Evolutionary conservation across 2,797 vertebrate genomes (phyloP).

Genomic region (Cossypha heuglini): DNA sequence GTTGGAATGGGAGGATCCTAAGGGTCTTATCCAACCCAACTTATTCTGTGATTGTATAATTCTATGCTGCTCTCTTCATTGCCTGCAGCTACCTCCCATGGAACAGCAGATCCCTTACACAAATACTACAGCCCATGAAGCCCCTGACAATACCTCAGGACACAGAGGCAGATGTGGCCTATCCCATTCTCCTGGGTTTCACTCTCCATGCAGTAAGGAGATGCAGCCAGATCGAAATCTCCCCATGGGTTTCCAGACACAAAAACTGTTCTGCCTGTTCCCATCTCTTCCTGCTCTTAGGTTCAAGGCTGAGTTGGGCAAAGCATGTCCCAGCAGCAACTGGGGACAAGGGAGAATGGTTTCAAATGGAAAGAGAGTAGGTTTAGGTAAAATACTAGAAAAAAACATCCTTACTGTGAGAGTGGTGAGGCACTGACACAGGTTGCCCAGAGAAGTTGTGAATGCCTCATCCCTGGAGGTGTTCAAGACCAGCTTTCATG

Average conservation of each 20-base stretch:
- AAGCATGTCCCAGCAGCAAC: neutral
- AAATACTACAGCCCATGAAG: neutral
- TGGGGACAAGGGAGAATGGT: neutral
- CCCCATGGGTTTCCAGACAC: neutral
- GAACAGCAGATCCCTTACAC: neutral
- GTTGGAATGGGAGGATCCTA: neutral
- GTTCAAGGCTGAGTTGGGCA: neutral
- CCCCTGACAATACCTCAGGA: neutral
- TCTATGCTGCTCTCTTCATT: neutral
- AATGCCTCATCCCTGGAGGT: neutral
- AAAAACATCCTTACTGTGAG: neutral
- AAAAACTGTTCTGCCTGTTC: neutral
- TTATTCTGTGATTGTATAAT: neutral
- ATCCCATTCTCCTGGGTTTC: neutral
- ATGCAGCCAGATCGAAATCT: neutral
- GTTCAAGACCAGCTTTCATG: neutral
- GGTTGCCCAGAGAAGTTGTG: neutral
- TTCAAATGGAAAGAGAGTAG: neutral
- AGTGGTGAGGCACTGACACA: neutral
- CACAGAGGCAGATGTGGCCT: neutral
- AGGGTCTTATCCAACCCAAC: neutral
- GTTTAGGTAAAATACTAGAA: neutral
- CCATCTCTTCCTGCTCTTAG: neutral
- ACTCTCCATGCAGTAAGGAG: neutral
- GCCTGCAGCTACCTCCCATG: neutral